Base-by-base conservation (phyloP, 2,113 vertebrate genomes). In the Passer montanus region DNA sequence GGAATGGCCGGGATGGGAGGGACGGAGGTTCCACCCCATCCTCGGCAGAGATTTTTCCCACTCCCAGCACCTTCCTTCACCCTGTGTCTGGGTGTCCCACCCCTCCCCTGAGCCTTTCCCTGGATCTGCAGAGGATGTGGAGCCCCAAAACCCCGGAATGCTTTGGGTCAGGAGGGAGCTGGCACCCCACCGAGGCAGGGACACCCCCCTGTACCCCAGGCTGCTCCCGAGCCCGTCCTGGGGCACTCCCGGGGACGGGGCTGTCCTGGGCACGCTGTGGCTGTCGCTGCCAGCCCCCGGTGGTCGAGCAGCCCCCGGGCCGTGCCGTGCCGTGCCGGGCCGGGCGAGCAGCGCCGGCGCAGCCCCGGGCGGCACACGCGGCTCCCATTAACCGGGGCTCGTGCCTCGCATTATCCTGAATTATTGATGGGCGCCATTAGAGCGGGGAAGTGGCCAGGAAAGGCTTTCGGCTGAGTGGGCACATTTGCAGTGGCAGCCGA, bases 371-470 rank as follows among this genome's bases (percentile, higher is more conserved):
- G 30, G 66, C 9, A 17, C 46, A 11, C 12, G 31, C 13, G 13
- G 80, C 82, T 76, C 77, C 80, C 95, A 97, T 97, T 96, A 97
- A 94, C 81, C 94, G 37, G 88, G 88, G 77, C 89, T 93, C 62
- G 75, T 80, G 37, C 84, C 79, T 89, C 20, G 46, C 90, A 78
- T 95, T 89, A 89, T 43, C 49, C 74, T 97, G 95, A 96, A 97
- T 96, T 97, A 97, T 97, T 97, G 94, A 97, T 96, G 20, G 89
- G 47, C 37, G 37, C 95, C 90, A 95, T 97, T 97, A 96, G 96
- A 77, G 69, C 16, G 12, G 94, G 91, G 93, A 95, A 93, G 89
- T 93, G 94, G 90, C 88, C 95, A 74, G 93, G 91, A 93, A 89
- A 87, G 79, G 89, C 88, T 64, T 91, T 60, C 44, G 56, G 94